phyloP scores from a whole-genome alignment of 2,113 vertebrate genomes.

The Elaphurus davidianus region DNA sequence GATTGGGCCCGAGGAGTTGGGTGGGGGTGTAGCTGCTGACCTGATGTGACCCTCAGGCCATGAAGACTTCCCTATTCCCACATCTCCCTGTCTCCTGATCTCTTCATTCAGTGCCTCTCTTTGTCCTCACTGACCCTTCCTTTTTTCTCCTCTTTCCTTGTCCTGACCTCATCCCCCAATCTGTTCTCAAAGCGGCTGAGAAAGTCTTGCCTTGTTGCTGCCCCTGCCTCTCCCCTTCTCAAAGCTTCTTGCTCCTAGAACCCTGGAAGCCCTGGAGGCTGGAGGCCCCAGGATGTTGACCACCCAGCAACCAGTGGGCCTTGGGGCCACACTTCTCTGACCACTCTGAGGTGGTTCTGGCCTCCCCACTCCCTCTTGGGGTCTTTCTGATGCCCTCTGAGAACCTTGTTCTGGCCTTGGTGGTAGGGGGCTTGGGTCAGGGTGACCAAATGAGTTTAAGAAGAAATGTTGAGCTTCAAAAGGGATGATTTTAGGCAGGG shows the following conservation, averaged over 20 bases:
- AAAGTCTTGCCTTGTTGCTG: background rate
- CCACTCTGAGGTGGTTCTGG: background rate
- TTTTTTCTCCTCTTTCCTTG: background rate
- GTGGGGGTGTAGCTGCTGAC: background rate
- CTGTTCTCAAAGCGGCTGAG: background rate
- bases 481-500: background rate
- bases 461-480: background rate
- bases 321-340: background rate
- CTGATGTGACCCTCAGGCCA: background rate
- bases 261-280: background rate
- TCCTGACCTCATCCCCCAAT: too few species aligned
- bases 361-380: background rate
- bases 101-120: accelerated
- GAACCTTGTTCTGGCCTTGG: background rate
- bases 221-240: background rate
- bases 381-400: background rate
- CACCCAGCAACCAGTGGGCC: background rate
- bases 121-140: background rate
- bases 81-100: background rate
- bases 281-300: background rate
- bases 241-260: background rate
- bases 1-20: accelerated
- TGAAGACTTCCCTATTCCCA: accelerated
- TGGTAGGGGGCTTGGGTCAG: background rate
- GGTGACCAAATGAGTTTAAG: background rate